Conservation (phyloP, 2,797 vertebrate species). For the Streptopelia turtur region DNA sequence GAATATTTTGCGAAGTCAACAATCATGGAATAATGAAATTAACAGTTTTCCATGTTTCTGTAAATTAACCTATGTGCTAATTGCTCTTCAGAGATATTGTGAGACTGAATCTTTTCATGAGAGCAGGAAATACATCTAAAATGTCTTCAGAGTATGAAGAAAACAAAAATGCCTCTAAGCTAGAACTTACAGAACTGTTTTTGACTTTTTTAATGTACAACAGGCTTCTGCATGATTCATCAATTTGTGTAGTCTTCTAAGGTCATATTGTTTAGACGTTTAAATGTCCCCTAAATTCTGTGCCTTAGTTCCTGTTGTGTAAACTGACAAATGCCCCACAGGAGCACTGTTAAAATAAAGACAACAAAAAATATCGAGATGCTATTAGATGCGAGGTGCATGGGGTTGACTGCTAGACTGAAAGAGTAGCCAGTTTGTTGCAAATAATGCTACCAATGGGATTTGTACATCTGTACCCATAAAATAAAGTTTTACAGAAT, state of each 20-base stretch:
- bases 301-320: neutral
- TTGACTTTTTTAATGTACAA: neutral
- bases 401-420: neutral
- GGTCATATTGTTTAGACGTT: neutral
- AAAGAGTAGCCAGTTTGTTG: neutral
- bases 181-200: neutral
- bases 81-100: neutral
- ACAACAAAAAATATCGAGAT: fast-evolving
- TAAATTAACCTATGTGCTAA: neutral
- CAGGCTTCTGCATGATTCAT: neutral
- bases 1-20: neutral
- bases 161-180: neutral
- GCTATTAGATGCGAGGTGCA: neutral
- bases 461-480: neutral
- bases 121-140: neutral
- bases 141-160: neutral
- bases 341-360: neutral
- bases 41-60: neutral
- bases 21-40: neutral
- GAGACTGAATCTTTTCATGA: neutral
- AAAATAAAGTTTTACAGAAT: neutral
- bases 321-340: neutral
- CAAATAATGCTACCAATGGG: neutral
- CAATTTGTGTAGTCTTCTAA: fast-evolving
- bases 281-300: neutral